Conservation (phyloP, 2,797 vertebrate species). For the Sebastes iracundus region DNA sequence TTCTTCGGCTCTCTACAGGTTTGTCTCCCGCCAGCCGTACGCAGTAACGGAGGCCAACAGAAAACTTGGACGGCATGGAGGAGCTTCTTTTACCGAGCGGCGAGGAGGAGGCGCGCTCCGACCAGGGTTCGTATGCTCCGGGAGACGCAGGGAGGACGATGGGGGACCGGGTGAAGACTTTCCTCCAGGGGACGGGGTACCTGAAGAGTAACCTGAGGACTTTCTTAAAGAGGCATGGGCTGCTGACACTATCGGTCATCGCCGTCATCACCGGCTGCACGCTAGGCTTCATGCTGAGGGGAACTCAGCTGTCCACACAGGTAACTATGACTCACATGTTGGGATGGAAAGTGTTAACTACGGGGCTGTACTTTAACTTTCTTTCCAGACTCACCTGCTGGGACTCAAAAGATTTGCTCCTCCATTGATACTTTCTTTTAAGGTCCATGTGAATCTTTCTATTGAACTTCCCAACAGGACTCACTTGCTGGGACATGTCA, state of each 20-base stretch:
- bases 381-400: background rate
- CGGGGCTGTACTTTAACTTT: background rate
- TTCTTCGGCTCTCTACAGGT: constrained; percentile 16
- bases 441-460: background rate
- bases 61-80: constrained; percentile 67
- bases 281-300: constrained; percentile 86
- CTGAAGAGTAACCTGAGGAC: constrained; percentile 15
- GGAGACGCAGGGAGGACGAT: constrained; percentile 37
- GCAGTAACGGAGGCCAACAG: background rate
- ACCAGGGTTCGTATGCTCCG: constrained; percentile 37
- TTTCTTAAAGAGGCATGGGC: constrained; percentile 83
- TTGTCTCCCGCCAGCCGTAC: constrained; percentile 43
- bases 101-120: constrained; percentile 66
- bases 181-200: background rate
- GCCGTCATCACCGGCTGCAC: constrained; percentile 85
- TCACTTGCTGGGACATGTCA: background rate
- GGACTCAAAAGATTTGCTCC: background rate
- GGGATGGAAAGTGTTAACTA: background rate
- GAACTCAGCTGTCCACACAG: constrained; percentile 85
- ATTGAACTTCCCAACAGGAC: background rate
- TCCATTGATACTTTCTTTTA: background rate
- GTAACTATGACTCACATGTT: constrained; percentile 55
- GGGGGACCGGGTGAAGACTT: constrained; percentile 63
- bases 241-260: constrained; percentile 86
- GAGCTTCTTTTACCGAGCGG: constrained; percentile 76